These are phyloP conservation scores for Caenorhabditis angaria DNA, from an alignment of 2,888 invertebrate species.

Conservation along the genomic window DNA sequence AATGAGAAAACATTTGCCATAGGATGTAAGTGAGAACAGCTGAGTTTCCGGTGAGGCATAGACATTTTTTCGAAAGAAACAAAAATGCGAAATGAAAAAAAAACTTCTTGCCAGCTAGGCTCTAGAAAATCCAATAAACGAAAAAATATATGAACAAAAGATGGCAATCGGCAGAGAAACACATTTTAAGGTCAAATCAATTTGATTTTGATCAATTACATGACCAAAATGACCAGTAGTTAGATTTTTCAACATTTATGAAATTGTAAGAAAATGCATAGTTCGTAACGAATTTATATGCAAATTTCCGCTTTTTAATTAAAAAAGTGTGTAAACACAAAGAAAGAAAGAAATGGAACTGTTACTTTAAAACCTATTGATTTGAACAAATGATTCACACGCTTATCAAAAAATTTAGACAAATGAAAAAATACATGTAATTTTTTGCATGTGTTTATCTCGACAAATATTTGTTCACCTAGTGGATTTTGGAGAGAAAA, in stretches of 20 bases:
- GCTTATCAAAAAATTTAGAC: not conserved
- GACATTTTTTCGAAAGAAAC: not conserved
- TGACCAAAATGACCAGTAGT: not conserved
- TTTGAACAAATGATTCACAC: not conserved
- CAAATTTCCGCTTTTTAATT: not conserved
- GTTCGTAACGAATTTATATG: not conserved
- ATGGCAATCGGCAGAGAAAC: not conserved
- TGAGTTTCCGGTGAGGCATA: slow-evolving; percentile 9
- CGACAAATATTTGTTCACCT: slow-evolving; percentile 7
- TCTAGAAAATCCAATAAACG: not conserved
- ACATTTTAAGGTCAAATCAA: not conserved
- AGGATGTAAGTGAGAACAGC: not conserved
- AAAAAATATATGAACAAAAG: not conserved
- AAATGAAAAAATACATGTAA: not conserved
- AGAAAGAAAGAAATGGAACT: not conserved
- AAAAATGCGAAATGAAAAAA: not conserved
- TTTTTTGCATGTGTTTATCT: slow-evolving; percentile 5
- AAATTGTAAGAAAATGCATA: not conserved
- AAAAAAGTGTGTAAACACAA: not conserved
- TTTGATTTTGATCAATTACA: slow-evolving; percentile 3
- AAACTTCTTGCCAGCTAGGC: not conserved
- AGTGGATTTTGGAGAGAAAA: not conserved
- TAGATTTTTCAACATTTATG: not conserved
- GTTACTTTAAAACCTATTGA: not conserved
- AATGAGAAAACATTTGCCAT: not conserved